Evolutionary conservation across 2,113 vertebrate genomes (phyloP).

Genomic region (Lepidothrix coronata): DNA sequence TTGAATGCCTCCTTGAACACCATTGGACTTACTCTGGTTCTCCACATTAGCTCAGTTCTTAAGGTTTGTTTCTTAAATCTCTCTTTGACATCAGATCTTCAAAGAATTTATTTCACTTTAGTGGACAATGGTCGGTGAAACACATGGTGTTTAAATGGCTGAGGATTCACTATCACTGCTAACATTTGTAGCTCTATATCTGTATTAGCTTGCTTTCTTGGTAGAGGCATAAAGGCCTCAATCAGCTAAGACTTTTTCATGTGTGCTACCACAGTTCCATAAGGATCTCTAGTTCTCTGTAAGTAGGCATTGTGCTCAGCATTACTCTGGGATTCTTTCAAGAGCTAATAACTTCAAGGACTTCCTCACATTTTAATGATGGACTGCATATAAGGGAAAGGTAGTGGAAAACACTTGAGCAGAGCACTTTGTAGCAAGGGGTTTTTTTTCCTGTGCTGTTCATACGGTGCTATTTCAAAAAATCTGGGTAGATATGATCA

Average conservation of each 20-base stretch:
- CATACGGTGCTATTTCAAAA: not conserved
- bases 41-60: not conserved
- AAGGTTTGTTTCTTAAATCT: not conserved
- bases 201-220: not conserved
- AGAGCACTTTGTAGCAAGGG: not conserved
- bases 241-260: not conserved
- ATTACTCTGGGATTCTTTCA: not conserved
- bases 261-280: not conserved
- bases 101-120: not conserved
- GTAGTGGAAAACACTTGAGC: not conserved
- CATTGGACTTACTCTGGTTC: not conserved
- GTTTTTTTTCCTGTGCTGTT: not conserved
- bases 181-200: not conserved
- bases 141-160: not conserved
- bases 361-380: not conserved
- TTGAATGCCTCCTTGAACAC: not conserved
- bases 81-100: not conserved
- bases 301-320: not conserved
- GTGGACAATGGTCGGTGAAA: not conserved
- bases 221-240: not conserved
- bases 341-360: not conserved
- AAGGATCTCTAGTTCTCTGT: not conserved
- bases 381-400: not conserved
- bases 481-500: not conserved
- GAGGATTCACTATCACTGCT: not conserved